phyloP scores from a whole-genome alignment of 1,140 invertebrate species.

The Heliconius hewitsoni region DNA sequence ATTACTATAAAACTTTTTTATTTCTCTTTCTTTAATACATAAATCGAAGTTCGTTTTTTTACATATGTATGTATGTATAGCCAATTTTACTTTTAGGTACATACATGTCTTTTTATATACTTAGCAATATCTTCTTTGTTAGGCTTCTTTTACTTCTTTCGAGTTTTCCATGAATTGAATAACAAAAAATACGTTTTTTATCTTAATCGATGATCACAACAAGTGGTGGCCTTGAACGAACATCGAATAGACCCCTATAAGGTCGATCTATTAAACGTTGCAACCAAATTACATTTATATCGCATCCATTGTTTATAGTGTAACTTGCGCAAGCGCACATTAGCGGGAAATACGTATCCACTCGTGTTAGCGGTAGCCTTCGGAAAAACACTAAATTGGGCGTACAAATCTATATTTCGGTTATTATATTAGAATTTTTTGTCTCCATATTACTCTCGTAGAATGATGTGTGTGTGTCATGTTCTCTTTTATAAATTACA shows the following conservation, averaged over 20 bases:
- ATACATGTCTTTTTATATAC: too few relatives aligned
- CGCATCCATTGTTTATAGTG: constrained; percentile 5
- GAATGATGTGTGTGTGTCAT: too few relatives aligned
- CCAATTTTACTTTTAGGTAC: too few relatives aligned
- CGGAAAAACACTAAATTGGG: neutral
- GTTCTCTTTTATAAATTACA: too few relatives aligned
- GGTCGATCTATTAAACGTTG: constrained; percentile 8
- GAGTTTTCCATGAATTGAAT: neutral
- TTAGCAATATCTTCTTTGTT: too few relatives aligned
- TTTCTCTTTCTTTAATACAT: too few relatives aligned
- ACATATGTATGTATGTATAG: too few relatives aligned
- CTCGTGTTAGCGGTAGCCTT: neutral
- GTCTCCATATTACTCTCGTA: neutral
- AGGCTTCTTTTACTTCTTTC: neutral
- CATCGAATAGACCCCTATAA: neutral
- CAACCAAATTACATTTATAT: constrained; percentile 1
- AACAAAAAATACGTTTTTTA: neutral
- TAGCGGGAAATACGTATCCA: neutral
- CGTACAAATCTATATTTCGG: neutral
- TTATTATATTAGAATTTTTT: neutral
- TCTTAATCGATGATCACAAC: constrained; percentile 6
- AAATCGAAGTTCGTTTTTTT: too few relatives aligned
- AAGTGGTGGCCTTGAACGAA: neutral
- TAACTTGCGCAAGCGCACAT: constrained; percentile 3
- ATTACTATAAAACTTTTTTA: too few relatives aligned